A percentile compares a stretch with the other conserved stretches of the same genome.
phyloP scores from a whole-genome alignment of 2,888 invertebrate genomes.

The Tetropium fuscum region DNA sequence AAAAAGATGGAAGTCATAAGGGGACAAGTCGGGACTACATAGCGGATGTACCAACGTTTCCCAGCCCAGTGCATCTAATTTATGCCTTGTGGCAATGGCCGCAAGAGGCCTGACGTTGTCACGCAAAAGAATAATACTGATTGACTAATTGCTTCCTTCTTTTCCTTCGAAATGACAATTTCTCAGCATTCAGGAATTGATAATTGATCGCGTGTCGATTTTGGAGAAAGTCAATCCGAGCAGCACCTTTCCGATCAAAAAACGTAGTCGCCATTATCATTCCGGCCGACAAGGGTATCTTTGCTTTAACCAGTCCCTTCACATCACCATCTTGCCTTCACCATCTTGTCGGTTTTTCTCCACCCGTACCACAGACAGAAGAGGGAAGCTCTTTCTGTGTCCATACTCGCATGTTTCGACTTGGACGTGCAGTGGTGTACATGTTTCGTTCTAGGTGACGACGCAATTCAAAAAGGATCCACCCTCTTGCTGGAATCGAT shows the following conservation, averaged over 20 bases:
- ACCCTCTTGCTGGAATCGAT: constrained; percentile 14
- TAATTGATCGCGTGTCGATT: constrained; percentile 11
- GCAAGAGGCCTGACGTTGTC: constrained; percentile 28
- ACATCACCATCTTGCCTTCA: no score
- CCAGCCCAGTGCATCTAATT: constrained; percentile 23
- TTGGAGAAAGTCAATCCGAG: constrained; percentile 12
- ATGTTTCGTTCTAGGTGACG: background rate
- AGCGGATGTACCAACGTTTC: constrained; percentile 27
- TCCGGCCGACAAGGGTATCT: constrained; percentile 5
- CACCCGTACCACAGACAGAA: no score
- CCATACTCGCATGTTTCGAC: background rate
- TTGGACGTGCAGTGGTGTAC: background rate
- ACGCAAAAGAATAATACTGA: constrained; percentile 15
- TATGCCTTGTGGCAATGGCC: constrained; percentile 3
- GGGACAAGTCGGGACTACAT: constrained; percentile 48
- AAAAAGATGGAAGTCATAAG: constrained; percentile 49
- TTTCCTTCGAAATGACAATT: constrained; percentile 15
- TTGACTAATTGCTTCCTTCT: background rate
- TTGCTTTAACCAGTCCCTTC: constrained; percentile 1
- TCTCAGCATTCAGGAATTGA: constrained; percentile 11
- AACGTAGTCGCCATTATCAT: background rate
- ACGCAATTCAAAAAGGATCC: background rate
- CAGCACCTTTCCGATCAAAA: no score
- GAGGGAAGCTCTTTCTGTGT: no score
- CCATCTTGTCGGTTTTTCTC: constrained; percentile 1